Conservation (phyloP, 2,113 vertebrate genomes). For the Upupa epops region DNA sequence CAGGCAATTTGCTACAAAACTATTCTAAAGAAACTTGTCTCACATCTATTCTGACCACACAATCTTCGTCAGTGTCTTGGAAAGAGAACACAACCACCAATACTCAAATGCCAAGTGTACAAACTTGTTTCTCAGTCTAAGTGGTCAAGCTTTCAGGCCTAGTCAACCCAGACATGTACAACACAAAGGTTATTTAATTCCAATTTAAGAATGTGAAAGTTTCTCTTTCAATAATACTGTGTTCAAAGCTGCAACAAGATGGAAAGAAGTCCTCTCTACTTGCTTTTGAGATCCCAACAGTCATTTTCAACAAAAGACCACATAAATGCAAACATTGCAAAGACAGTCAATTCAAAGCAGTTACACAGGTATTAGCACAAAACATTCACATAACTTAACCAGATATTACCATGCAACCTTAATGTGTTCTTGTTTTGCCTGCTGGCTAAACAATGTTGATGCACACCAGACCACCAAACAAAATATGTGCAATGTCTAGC, state of each 20-base stretch:
- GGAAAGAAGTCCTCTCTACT: background rate
- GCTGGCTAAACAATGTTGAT: conserved; percentile 29
- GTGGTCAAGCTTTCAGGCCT: background rate
- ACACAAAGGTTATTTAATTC: background rate
- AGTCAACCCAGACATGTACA: background rate
- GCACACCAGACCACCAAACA: conserved; percentile 1
- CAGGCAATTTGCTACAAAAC: background rate
- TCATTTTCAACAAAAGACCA: background rate
- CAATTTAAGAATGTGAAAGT: background rate
- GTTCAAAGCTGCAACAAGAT: no score
- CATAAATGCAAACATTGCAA: background rate
- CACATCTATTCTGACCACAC: background rate
- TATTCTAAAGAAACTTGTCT: background rate
- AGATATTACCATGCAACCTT: background rate
- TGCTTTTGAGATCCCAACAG: background rate
- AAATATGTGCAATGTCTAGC: background rate
- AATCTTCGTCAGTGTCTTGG: background rate
- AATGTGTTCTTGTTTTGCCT: background rate
- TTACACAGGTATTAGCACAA: background rate
- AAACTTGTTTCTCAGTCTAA: background rate
- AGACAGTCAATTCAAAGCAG: background rate
- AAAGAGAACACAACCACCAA: no score
- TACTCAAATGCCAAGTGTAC: background rate
- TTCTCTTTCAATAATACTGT: background rate
- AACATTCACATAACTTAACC: background rate